Evolutionary conservation across 2,797 vertebrate genomes (phyloP).

Genomic region (Lutjanus argentimaculatus): DNA sequence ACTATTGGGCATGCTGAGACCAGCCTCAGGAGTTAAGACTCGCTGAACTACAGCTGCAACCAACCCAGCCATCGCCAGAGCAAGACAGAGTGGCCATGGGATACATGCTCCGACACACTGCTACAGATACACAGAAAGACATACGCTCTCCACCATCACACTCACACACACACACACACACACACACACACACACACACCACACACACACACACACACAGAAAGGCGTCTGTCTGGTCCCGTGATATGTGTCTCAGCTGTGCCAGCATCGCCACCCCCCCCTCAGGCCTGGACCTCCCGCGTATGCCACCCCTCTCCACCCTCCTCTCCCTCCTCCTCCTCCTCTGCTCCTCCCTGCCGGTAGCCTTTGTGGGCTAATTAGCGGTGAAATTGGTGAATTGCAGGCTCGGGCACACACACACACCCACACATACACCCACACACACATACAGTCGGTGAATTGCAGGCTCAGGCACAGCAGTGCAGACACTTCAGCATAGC

Average conservation of each 20-base stretch:
- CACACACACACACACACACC: slow-evolving; percentile 40
- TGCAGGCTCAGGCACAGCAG: slow-evolving; percentile 86
- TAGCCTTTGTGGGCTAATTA: slow-evolving; percentile 90
- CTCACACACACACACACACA: slow-evolving; percentile 33
- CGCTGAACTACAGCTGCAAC: slow-evolving; percentile 81
- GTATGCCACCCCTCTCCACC: slow-evolving; percentile 70
- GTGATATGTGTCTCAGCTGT: slow-evolving; percentile 86
- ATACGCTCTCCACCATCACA: slow-evolving; percentile 46
- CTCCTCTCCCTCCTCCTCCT: slow-evolving; percentile 66
- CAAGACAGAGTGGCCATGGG: slow-evolving; percentile 47
- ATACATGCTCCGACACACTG: slow-evolving; percentile 54
- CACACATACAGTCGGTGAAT: slow-evolving; percentile 78
- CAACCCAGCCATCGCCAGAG: slow-evolving; percentile 55
- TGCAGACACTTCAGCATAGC: slow-evolving; percentile 87
- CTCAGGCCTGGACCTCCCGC: slow-evolving; percentile 83
- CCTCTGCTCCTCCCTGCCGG: slow-evolving; percentile 79
- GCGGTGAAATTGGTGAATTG: slow-evolving; percentile 90
- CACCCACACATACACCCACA: slow-evolving; percentile 37
- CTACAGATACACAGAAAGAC: slow-evolving; percentile 54
- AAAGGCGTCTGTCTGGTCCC: slow-evolving; percentile 74
- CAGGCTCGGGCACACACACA: slow-evolving; percentile 85
- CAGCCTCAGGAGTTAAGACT: slow-evolving; percentile 77
- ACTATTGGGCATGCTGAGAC: slow-evolving; percentile 74
- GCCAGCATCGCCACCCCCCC: slow-evolving; percentile 75
- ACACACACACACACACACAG: slow-evolving; percentile 34